Conservation (phyloP, 2,888 invertebrate genomes). For the Ferdinandea cuprea region DNA sequence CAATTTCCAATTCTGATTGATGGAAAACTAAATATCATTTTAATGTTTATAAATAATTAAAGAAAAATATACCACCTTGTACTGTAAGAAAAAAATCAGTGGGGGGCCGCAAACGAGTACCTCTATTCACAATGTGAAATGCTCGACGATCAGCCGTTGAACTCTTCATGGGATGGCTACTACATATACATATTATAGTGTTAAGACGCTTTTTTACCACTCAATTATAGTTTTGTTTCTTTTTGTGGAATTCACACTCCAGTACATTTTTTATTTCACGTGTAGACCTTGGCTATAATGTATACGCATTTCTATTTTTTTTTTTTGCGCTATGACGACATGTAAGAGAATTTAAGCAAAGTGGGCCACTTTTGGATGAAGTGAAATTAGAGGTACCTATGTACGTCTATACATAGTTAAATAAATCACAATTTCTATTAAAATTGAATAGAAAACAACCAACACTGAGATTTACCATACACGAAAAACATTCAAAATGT, state of each 20-base stretch:
- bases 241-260: conserved; percentile 53
- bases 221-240: conserved; percentile 27
- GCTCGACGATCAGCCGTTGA: conserved; percentile 37
- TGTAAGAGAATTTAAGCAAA: conserved; percentile 36
- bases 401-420: too few species aligned
- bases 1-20: conserved; percentile 46
- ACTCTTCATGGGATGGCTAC: conserved; percentile 23
- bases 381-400: conserved; percentile 11
- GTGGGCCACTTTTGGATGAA: neutral
- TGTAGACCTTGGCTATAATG: conserved; percentile 43
- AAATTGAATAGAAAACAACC: neutral
- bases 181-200: neutral
- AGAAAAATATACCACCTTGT: conserved; percentile 21
- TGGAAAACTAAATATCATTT: conserved; percentile 46
- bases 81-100: neutral
- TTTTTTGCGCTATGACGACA: conserved; percentile 47
- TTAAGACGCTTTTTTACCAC: conserved; percentile 15
- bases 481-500: conserved; percentile 14
- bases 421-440: conserved; percentile 18
- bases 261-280: conserved; percentile 54
- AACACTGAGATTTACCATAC: conserved; percentile 23
- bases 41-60: conserved; percentile 43
- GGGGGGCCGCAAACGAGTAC: conserved; percentile 13
- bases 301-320: neutral
- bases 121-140: neutral